phyloP scores from a whole-genome alignment of 2,797 vertebrate species.

The Gymnothorax reevesii region DNA sequence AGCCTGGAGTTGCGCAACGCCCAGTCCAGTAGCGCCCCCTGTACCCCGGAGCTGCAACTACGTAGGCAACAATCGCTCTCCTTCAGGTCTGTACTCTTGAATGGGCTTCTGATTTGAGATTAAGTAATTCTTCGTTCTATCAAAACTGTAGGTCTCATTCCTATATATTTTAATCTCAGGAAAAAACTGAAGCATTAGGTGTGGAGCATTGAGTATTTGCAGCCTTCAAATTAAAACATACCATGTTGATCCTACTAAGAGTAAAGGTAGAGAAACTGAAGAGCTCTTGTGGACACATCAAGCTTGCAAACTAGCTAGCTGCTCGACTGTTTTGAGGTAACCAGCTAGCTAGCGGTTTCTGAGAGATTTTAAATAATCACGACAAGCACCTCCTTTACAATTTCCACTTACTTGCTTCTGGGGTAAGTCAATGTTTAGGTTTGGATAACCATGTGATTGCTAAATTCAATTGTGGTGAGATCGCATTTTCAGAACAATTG shows the following conservation, averaged over 20 bases:
- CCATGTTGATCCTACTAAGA: neutral
- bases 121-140: constrained; percentile 39
- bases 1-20: constrained; percentile 58
- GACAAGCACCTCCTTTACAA: too few species aligned
- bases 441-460: neutral
- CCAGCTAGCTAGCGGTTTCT: too few species aligned
- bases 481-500: neutral
- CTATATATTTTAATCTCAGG: constrained; percentile 70
- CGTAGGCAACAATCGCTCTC: constrained; percentile 73
- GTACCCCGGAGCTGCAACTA: constrained; percentile 79
- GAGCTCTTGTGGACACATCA: too few species aligned
- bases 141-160: neutral
- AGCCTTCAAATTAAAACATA: neutral
- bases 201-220: neutral
- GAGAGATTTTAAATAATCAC: too few species aligned
- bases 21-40: constrained; percentile 75
- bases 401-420: too few species aligned
- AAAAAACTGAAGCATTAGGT: constrained; percentile 42
- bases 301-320: neutral
- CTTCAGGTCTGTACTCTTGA: constrained; percentile 78
- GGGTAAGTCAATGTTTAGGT: neutral
- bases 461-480: neutral
- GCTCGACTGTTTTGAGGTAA: too few species aligned
- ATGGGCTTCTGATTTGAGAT: neutral
- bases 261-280: neutral